Base-by-base conservation (phyloP, 1,140 invertebrate species). In the Eufriesea mexicana region DNA sequence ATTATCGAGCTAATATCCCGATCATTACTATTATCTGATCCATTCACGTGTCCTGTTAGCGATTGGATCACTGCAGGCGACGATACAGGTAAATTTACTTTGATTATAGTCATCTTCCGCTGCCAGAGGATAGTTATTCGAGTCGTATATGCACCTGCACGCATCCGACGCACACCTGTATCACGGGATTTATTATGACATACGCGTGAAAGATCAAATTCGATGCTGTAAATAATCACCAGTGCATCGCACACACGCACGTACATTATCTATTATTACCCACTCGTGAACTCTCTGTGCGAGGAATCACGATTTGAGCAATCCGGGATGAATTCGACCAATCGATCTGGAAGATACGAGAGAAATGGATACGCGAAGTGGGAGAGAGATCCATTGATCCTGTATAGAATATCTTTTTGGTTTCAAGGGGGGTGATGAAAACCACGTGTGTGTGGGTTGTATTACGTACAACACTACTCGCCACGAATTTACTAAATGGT, bases 261-360 rank as follows among this genome's bases (percentile, higher is more conserved):
- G 35, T 4, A 4, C 35, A 35, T n/a, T 75, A 74, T 87, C 75
- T 73, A 68, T 82, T 83, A 82, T 80, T 88, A 78, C 61, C 54
- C 77, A 59, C 59, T 10, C 23, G 14, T 45, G 14, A 35, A 45
- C 23, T 68, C 7, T 14, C 1, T n/a, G n/a, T n/a, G 35, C 35
- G 35, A 35, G 35, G 35, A 35, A 35, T 16, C 62, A 81, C 78
- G 82, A 70, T 80, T 86, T 84, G 79, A 85, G 57, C 84, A 83
- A 86, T 87, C n/a, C 83, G 78, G 61, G 75, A 61, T 73, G 71
- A 35, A 68, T 75, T n/a, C n/a, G 70, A 67, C 16, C 49, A 16
- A 51, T 51, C 35, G 35, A 35, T 35, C 35, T 4, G 35, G 35
- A 35, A 35, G 35, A 35, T 35, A 35, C 1, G 35, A 35, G 35